These are phyloP conservation scores for Lamprologus tigripictilis DNA, from an alignment of 2,113 vertebrate species.

Conservation along the genomic window DNA sequence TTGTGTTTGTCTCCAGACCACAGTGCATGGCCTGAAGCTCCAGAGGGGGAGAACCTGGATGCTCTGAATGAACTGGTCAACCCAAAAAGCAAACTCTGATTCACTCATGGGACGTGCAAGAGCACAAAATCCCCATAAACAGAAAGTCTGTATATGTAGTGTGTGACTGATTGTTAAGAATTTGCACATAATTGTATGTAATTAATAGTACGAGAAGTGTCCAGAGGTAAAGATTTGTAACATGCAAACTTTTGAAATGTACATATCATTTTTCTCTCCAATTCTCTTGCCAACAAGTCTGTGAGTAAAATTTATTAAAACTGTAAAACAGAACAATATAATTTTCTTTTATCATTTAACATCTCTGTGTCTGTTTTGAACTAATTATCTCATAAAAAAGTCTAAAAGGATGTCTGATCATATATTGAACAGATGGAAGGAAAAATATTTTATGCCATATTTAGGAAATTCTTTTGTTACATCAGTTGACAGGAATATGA, in stretches of 20 bases:
- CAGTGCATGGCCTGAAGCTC: constrained; percentile 74
- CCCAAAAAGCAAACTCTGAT: constrained; percentile 66
- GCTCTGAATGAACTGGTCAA: constrained; percentile 67
- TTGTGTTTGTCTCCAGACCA: constrained; percentile 69
- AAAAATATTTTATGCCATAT: not conserved
- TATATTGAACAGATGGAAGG: not conserved
- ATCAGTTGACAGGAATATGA: not conserved
- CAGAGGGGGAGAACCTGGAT: constrained; percentile 76
- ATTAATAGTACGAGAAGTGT: not conserved
- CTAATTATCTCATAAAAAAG: not conserved
- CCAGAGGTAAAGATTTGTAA: not conserved
- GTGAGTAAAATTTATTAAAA: not conserved
- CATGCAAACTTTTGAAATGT: not conserved
- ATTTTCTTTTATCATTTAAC: not conserved
- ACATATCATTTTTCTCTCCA: not conserved
- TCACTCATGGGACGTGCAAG: accelerated
- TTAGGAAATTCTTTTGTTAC: not conserved
- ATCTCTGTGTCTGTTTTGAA: not conserved
- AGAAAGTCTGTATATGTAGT: not conserved
- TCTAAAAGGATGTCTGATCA: not conserved
- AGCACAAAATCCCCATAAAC: not conserved
- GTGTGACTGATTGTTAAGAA: not conserved
- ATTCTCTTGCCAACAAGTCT: not conserved
- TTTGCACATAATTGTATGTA: constrained; percentile 10
- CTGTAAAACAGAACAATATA: not conserved